Evolutionary conservation across 2,113 vertebrate species (phyloP).

Genomic region (Bos taurus): DNA sequence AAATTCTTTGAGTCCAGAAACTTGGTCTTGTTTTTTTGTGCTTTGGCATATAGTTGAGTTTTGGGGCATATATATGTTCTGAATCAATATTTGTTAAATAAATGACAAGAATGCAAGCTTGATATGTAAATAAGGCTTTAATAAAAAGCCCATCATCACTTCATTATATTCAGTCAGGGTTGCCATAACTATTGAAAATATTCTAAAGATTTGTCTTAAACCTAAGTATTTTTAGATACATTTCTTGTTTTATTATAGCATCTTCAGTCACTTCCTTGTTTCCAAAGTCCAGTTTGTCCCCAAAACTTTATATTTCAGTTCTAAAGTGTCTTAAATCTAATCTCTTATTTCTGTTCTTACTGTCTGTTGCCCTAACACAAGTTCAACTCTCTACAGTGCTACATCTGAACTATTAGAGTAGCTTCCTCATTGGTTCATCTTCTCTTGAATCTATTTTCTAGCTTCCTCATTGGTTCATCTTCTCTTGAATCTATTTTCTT

Average conservation of each 20-base stretch:
- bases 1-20: background rate
- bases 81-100: constrained; percentile 13
- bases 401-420: background rate
- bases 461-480: background rate
- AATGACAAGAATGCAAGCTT: background rate
- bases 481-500: constrained; percentile 18
- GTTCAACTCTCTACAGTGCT: background rate
- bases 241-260: background rate
- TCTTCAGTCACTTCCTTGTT: background rate
- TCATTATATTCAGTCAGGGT: background rate
- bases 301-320: constrained; percentile 29
- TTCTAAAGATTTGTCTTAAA: background rate
- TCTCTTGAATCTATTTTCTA: constrained; percentile 21
- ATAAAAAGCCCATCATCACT: background rate
- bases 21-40: background rate
- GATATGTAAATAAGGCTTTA: background rate
- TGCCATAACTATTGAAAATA: background rate
- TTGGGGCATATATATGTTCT: background rate
- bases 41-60: background rate
- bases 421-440: background rate
- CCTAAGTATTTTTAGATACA: background rate
- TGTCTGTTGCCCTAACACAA: background rate
- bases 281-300: background rate
- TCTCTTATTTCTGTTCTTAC: background rate
- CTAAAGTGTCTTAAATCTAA: background rate